Evolutionary conservation across 2,113 vertebrate genomes (phyloP).

Genomic region (Columba janthina): DNA sequence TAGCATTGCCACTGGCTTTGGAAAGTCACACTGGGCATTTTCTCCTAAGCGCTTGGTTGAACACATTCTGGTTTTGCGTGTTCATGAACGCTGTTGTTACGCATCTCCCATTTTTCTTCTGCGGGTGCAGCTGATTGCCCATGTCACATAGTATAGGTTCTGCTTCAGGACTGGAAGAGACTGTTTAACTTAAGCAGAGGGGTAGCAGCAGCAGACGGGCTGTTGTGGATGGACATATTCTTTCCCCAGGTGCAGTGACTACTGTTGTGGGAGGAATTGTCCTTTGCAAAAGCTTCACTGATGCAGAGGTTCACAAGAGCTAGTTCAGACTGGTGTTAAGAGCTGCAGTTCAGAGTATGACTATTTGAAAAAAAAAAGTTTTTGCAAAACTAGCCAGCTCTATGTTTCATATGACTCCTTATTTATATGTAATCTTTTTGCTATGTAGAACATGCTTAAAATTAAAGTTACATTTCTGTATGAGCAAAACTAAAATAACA

Average conservation of each 20-base stretch:
- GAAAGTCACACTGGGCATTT: not conserved
- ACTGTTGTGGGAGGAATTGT: not conserved
- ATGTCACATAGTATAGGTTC: not conserved
- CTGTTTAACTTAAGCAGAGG: not conserved
- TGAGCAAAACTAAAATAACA: not conserved
- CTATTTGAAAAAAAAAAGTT: not conserved
- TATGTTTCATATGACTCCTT: not conserved
- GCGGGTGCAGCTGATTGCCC: not conserved
- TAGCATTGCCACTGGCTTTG: not conserved
- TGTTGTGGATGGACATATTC: not conserved
- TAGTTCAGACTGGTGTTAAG: not conserved
- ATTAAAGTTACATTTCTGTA: not conserved
- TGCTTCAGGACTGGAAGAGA: not conserved
- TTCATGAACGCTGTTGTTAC: not conserved
- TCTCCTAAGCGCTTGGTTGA: not conserved
- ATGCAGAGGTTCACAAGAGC: not conserved
- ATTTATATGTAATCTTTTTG: not conserved
- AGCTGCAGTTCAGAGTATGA: not conserved
- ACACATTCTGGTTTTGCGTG: not conserved
- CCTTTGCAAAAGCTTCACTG: not conserved
- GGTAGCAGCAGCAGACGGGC: not conserved
- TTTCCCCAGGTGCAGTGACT: not conserved
- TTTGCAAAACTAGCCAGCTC: not conserved
- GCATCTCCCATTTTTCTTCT: not conserved
- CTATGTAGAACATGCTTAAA: not conserved